Base-by-base conservation (phyloP, 1,140 invertebrate genomes). In the Sarcophaga bullata region DNA sequence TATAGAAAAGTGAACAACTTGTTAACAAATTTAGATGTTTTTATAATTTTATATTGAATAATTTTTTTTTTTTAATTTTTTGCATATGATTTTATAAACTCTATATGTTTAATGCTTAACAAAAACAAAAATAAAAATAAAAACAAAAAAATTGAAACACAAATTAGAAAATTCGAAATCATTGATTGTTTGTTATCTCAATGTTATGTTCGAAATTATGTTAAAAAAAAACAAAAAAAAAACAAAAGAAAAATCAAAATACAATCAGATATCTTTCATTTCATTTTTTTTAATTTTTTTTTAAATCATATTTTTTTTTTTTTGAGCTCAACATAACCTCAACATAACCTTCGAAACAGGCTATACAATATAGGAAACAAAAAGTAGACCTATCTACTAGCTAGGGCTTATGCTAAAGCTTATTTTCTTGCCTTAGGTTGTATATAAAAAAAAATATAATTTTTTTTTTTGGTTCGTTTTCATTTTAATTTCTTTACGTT, bases 81-180 rank as follows among this genome's bases (percentile, higher is more conserved):
- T 68, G 62, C 62, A 68, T 68, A 68, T 68, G 62, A 68, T 68
- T 68, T 68, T 15, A 76, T 50, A 76, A 25, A 47, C 8, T 17
- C 72, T 85, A 37, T 72, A 68, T 68, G 62, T 68, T 68, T 68
- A 6, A 17, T 68, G 62, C 17, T 68, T 68, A 58, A 58, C 6
- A 58, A 58, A 58, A 58, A 0, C 25, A 58, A 58, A 58, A 58
- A 13, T 13, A 15, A 58, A n/a, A 58, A 9, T 58, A 15, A 15
- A 37, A 37, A 37, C 4, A 37, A 37, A 37, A 37, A 37, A 37
- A 37, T n/a, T n/a, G n/a, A 37, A 37, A 37, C 25, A 37, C n/a
- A 37, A 37, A 37, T 37, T 37, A 37, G 25, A 37, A 37, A 37
- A 37, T 37, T 37, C 9, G n/a, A 58, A 13, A 58, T 58, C 54